Evolutionary conservation across 2,888 invertebrate species (phyloP), one percentile per base, ranked within the genome.

Genomic region (Zeuzera pyrina): DNA sequence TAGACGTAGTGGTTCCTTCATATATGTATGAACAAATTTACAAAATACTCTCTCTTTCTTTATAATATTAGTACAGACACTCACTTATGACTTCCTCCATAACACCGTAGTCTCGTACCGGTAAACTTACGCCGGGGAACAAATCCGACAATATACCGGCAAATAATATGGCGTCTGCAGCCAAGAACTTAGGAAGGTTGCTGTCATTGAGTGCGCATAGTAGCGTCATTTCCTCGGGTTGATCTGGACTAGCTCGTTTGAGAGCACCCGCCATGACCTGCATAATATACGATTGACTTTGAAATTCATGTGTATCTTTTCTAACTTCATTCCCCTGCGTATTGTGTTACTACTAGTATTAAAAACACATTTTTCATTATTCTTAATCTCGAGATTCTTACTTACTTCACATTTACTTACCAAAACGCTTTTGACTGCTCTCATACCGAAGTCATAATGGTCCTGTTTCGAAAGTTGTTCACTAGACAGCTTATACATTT

Each of bases 361-460:
- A 26, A 7, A n/a, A 2, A 26, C 38, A 8, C 11, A 8, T n/a
- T n/a, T n/a, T n/a, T n/a, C n/a, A n/a, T n/a, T n/a, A n/a, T n/a
- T n/a, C n/a, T n/a, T n/a, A n/a, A n/a, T n/a, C n/a, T n/a, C n/a
- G n/a, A n/a, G n/a, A n/a, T n/a, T n/a, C n/a, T n/a, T n/a, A n/a
- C n/a, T n/a, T n/a, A n/a, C n/a, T n/a, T n/a, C n/a, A n/a, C n/a
- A n/a, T n/a, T 23, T 12, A 12, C 16, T 10, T 57, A 83, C 94
- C 51, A 96, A 73, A 1, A 96, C 95, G 56, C 92, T 95, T 60
- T 97, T 97, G 0, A 97, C 95, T 1, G 97, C 96, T 41, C 97
- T 85, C 95, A 96, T 95, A 21, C 93, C 93, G 53, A 95, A 95
- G 68, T 96, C 95, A 55, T 96, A 96, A 56, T 96, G 95, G 57